A percentile compares a stretch with the other conserved stretches of the same genome.
Evolutionary conservation across 2,888 invertebrate genomes (phyloP).

Genomic region (Morpho deidamia): DNA sequence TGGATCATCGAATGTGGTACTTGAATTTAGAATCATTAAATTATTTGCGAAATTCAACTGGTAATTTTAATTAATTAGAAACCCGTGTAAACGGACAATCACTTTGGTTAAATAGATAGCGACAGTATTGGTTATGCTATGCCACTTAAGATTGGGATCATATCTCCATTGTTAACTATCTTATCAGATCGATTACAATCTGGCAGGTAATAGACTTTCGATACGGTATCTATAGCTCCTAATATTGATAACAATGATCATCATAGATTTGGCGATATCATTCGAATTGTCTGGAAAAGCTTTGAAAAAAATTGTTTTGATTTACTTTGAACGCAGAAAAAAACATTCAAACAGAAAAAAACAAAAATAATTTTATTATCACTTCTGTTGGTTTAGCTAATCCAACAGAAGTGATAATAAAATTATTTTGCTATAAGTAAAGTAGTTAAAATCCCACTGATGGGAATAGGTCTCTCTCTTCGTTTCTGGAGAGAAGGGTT

Average conservation of each 20-base stretch:
- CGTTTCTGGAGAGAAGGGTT: no score
- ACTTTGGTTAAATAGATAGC: neutral
- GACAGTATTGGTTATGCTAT: slow-evolving; percentile 1
- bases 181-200: slow-evolving; percentile 24
- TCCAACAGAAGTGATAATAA: no score
- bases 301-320: no score
- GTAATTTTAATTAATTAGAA: neutral
- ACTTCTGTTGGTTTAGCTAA: no score
- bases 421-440: no score
- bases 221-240: slow-evolving; percentile 25
- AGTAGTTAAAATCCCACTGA: no score
- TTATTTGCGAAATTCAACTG: neutral
- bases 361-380: no score
- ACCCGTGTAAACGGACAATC: slow-evolving; percentile 1
- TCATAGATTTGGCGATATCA: slow-evolving; percentile 10
- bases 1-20: no score
- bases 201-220: slow-evolving; percentile 24
- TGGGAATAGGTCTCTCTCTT: no score
- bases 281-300: neutral
- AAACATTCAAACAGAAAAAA: no score
- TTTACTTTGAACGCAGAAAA: no score
- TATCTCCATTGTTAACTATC: slow-evolving; percentile 14
- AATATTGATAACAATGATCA: slow-evolving; percentile 15
- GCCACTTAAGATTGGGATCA: slow-evolving; percentile 18
- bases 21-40: neutral